These are phyloP conservation scores for Thinocorus orbignyianus DNA, from an alignment of 2,113 vertebrate genomes.

Conservation along the genomic window DNA sequence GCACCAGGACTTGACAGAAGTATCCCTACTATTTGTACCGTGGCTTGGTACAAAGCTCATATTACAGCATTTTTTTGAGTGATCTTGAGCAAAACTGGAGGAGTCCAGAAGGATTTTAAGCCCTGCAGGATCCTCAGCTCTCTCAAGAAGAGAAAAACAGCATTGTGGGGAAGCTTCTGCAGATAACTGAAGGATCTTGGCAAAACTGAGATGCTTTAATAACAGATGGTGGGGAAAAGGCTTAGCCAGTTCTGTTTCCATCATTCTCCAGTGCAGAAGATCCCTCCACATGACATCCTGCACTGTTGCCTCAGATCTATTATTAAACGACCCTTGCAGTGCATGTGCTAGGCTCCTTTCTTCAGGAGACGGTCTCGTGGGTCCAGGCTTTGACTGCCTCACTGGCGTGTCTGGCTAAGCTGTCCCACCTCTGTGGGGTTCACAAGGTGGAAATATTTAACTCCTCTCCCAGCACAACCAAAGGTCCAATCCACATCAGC, in stretches of 20 bases:
- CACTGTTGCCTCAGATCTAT: not conserved
- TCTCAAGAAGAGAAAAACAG: not conserved
- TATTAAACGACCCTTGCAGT: not conserved
- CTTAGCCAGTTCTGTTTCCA: slow-evolving; percentile 2
- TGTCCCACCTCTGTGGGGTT: not conserved
- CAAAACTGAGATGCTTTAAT: slow-evolving; percentile 23
- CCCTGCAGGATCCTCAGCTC: not conserved
- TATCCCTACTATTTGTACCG: too few species aligned
- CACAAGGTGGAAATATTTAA: fast-evolving
- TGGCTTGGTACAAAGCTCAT: not conserved
- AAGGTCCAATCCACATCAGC: not conserved
- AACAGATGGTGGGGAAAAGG: slow-evolving; percentile 27
- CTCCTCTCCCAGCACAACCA: not conserved
- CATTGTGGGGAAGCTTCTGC: not conserved
- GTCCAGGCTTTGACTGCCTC: not conserved
- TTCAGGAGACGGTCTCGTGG: not conserved
- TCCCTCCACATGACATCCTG: slow-evolving; percentile 4
- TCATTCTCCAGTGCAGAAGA: not conserved
- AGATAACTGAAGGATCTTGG: slow-evolving; percentile 25
- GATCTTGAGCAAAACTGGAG: not conserved
- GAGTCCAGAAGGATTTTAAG: not conserved
- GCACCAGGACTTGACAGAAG: not conserved
- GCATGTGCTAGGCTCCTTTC: not conserved
- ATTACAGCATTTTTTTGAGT: not conserved
- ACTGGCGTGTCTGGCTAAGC: fast-evolving